Evolutionary conservation across 2,797 vertebrate species (phyloP).

Genomic region (Salarias fasciatus): DNA sequence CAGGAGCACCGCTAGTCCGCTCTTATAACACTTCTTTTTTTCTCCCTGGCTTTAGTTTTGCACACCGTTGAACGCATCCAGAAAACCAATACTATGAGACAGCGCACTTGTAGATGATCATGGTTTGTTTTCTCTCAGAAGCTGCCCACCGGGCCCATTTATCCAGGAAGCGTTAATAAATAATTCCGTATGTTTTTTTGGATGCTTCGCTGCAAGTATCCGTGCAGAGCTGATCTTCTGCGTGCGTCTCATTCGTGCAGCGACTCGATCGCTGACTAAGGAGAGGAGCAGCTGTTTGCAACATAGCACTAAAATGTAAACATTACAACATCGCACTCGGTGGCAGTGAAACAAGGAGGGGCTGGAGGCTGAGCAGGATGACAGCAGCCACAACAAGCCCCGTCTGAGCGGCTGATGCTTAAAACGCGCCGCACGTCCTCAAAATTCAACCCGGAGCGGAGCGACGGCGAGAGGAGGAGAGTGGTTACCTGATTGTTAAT

Average conservation of each 20-base stretch:
- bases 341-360: constrained; percentile 84
- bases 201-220: constrained; percentile 7
- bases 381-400: constrained; percentile 66
- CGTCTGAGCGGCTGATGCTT: constrained; percentile 41
- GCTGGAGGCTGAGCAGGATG: constrained; percentile 78
- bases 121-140: constrained; percentile 22
- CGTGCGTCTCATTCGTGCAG: constrained; percentile 10
- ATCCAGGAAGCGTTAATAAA: constrained; percentile 44
- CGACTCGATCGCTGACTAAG: constrained; percentile 6
- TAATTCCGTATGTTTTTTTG: constrained; percentile 35
- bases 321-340: constrained; percentile 80
- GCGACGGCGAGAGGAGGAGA: constrained; percentile 31
- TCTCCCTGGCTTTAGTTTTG: constrained; percentile 1
- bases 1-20: constrained; percentile 22
- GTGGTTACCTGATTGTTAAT: constrained; percentile 85
- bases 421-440: constrained; percentile 38
- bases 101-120: constrained; percentile 12
- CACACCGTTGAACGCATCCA: constrained; percentile 2
- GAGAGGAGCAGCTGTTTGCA: constrained; percentile 43
- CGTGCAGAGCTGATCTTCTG: not conserved
- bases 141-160: constrained; percentile 41
- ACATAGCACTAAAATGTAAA: constrained; percentile 79
- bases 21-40: not conserved
- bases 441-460: constrained; percentile 27
- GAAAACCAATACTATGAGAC: not conserved